Percentiles rank a stretch among this genome's conserved stretches.
Conservation (phyloP, 2,888 invertebrate species). For the Sesia bembeciformis region DNA sequence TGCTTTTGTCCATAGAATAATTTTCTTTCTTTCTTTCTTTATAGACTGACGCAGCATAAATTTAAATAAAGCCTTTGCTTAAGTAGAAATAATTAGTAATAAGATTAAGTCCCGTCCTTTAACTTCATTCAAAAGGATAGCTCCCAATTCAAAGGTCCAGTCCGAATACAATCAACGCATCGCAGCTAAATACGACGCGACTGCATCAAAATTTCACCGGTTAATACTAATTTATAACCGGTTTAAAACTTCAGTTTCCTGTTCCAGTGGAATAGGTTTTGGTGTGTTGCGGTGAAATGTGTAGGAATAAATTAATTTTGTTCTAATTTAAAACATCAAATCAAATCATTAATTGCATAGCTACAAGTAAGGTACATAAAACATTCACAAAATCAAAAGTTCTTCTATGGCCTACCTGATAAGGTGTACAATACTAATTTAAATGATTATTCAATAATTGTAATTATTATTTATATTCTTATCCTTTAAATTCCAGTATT, state of each 20-base stretch:
- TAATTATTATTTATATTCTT: too few relatives aligned
- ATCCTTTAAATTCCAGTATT: too few relatives aligned
- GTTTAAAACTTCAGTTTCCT: slow-evolving; percentile 23
- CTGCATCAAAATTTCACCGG: slow-evolving; percentile 34
- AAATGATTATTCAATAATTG: too few relatives aligned
- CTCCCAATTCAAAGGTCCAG: slow-evolving; percentile 2
- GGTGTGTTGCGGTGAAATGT: slow-evolving; percentile 6
- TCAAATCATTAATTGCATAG: too few relatives aligned
- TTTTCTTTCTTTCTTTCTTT: too few relatives aligned
- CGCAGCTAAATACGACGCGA: slow-evolving; percentile 26
- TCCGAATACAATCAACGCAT: slow-evolving; percentile 32
- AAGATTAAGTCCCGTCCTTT: neutral
- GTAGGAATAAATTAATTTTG: neutral
- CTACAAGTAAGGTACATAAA: too few relatives aligned
- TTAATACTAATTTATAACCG: slow-evolving; percentile 11
- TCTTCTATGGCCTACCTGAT: too few relatives aligned
- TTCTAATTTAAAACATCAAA: neutral
- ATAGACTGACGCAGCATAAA: too few relatives aligned
- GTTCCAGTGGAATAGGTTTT: slow-evolving; percentile 17
- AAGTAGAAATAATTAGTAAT: neutral
- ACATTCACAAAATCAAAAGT: too few relatives aligned
- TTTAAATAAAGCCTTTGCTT: neutral
- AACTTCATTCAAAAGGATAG: neutral
- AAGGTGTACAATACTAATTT: too few relatives aligned
- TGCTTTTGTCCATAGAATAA: too few relatives aligned